Evolutionary conservation across 2,113 vertebrate species (phyloP), one percentile per base, ranked within the genome.

Genomic region (Donacobius atricapilla): DNA sequence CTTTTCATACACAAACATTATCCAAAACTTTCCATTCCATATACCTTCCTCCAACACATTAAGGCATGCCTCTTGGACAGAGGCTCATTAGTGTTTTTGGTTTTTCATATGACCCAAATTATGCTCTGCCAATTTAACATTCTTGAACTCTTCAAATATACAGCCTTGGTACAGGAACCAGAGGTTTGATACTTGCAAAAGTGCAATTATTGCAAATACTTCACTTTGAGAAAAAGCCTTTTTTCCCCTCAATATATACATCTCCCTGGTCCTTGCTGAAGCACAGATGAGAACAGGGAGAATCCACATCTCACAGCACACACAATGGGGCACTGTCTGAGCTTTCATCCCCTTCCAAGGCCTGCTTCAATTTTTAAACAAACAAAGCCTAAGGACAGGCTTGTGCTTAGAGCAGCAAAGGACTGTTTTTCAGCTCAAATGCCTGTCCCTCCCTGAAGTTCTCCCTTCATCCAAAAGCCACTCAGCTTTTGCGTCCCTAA

Each of bases 361-460:
- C 60, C 78, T 90, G 48, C 71, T 48, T 80, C 80, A 51, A 5
- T 48, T 90, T 89, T 90, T 54, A 87, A 90, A 91, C 56, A 64
- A 73, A 86, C 48, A 86, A 95, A 93, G 86, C 65, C 69, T 70
- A 78, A 90, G 85, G 58, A 86, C 75, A 95, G 40, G 42, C 33
- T 66, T 79, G 53, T 63, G 71, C 66, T 81, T 71, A 56, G 1
- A 93, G 73, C 48, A 86, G 69, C 44, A 90, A 73, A 94, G 25
- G 60, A 48, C 7, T 65, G 63, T 42, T 81, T 84, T 78, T 28
- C 51, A 78, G 73, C 51, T 91, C 72, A 89, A 94, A 92, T 24
- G 42, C 18, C 47, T 61, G 20, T 65, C 60, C 63, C 51, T 85
- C 79, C 35, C 66, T 63, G 5, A 81, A 83, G 57, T 23, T 81